Evolutionary conservation across 1,140 invertebrate species (phyloP), one percentile per base, ranked within the genome.

Genomic region (Leucophenga varia): DNA sequence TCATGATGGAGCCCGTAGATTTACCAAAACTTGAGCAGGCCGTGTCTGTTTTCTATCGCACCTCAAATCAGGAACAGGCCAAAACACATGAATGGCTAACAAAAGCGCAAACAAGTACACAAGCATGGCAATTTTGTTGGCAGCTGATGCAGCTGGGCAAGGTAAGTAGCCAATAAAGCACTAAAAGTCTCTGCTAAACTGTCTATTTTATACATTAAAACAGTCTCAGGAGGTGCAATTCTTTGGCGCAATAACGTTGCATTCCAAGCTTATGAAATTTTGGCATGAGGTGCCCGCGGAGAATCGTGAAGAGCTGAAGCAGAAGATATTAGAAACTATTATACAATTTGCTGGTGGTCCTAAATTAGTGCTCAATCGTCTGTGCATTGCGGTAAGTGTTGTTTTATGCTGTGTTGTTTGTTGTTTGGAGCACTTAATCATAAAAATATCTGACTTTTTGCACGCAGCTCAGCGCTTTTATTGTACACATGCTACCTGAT

Each of bases 51-150:
- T 75, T 75, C 50, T 75, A 75, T 44, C 57, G 68, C 7, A 70
- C 64, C 12, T 51, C 55, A 39, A 59, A 72, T 14, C 49, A 78
- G 42, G 78, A 85, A 50, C 83, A 89, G 65, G 84, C 84, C 16
- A 84, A 91, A 52, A 86, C 87, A 50, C 91, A 95, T 73, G 78
- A 86, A 14, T 93, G 89, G 88, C 79, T 95, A 20, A 86, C 88
- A 34, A 79, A 83, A 46, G 88, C 88, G 17, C 91, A 95, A 77
- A 79, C 82, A 47, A 91, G 89, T 19, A 80, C 84, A 8, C 84
- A 91, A 75, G 91, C 92, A 20, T 96, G 93, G 93, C 84, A 82
- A 54, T 92, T 94, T 77, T 84, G 90, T 1, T 95, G 92, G 91
- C 83, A 91, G 46, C 79, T 95, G 16, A 79, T 95, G 52, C 81